Percentiles rank a stretch among this genome's conserved stretches.
Evolutionary conservation across 2,888 invertebrate species (phyloP).

Genomic region (Enchytraeus crypticus): DNA sequence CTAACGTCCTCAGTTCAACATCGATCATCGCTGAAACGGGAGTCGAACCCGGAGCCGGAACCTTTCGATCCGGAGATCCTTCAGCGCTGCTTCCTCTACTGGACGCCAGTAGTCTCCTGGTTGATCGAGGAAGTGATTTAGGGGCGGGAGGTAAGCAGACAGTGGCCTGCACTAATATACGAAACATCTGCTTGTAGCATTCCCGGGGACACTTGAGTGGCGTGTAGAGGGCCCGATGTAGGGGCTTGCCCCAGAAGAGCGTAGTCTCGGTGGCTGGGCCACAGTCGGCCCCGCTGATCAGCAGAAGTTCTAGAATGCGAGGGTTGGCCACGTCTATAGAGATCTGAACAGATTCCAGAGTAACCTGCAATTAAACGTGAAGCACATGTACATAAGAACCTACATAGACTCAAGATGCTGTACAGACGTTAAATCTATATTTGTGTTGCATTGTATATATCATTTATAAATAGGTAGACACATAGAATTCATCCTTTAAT

Average conservation of each 20-base stretch:
- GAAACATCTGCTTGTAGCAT: conserved; percentile 25
- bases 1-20: conserved; percentile 19
- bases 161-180: conserved; percentile 20
- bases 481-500: no score
- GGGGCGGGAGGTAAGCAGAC: conserved; percentile 17
- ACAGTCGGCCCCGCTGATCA: conserved; percentile 24
- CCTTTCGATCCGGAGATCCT: background rate
- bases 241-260: conserved; percentile 24
- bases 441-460: no score
- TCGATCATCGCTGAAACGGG: conserved; percentile 14
- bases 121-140: background rate
- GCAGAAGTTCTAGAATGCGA: conserved; percentile 21
- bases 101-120: background rate
- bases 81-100: background rate
- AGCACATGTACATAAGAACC: no score
- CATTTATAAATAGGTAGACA: no score
- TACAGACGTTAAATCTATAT: no score
- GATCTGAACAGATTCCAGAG: conserved; percentile 21
- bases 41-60: background rate
- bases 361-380: conserved; percentile 6
- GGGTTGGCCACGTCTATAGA: conserved; percentile 27
- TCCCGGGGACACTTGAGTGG: conserved; percentile 24
- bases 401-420: no score
- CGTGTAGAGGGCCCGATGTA: conserved; percentile 22
- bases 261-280: conserved; percentile 16